Conservation (phyloP, 2,797 vertebrate genomes). For the Dromococcyx pavoninus region DNA sequence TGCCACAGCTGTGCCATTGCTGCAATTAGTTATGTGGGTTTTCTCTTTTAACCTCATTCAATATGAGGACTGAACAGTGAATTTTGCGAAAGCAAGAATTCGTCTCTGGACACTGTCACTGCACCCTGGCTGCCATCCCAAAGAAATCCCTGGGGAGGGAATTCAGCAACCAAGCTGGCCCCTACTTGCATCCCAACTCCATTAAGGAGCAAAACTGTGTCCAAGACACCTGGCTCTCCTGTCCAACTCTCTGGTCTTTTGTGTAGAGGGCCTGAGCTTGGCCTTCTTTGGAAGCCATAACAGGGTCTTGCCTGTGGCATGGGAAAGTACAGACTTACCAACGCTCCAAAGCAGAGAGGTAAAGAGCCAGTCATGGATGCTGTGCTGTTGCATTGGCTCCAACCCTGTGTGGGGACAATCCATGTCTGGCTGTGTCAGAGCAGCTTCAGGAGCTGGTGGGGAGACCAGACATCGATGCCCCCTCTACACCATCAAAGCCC, state of each 20-base stretch:
- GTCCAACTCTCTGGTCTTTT: background rate
- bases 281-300: background rate
- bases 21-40: background rate
- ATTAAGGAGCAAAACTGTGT: background rate
- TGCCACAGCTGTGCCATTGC: background rate
- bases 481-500: fast-evolving
- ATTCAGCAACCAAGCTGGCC: background rate
- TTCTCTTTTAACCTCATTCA: background rate
- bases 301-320: background rate
- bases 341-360: fast-evolving
- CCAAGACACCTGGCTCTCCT: background rate
- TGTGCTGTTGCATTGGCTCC: background rate
- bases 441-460: background rate
- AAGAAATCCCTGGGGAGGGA: background rate
- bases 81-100: background rate
- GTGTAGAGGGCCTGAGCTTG: background rate
- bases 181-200: background rate
- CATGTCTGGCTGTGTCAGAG: background rate
- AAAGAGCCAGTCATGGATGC: background rate
- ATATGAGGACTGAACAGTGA: fast-evolving
- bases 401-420: background rate
- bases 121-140: background rate
- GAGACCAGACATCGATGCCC: fast-evolving
- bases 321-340: background rate
- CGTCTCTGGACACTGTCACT: background rate